phyloP scores from a whole-genome alignment of 92 coral and sea anemone species.

The Metridium senile region DNA sequence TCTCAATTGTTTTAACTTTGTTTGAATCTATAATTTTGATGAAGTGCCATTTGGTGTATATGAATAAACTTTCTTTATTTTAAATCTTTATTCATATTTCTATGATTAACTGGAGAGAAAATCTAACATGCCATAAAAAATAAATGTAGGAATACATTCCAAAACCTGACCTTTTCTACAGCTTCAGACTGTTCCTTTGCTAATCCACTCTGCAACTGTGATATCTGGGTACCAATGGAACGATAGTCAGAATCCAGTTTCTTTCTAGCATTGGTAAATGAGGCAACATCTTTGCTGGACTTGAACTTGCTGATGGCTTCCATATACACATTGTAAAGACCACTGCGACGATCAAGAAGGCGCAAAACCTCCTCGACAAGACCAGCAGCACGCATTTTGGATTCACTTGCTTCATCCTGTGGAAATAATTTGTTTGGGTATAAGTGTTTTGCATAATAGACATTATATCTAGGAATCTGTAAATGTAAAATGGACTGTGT shows the following conservation, averaged over 20 bases:
- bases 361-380: constrained; percentile 89
- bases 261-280: constrained; percentile 93
- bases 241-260: constrained; percentile 97
- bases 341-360: constrained; percentile 88
- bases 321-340: constrained; percentile 89
- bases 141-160: background rate
- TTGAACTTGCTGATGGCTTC: constrained; percentile 94
- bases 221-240: constrained; percentile 78
- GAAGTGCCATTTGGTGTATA: no score
- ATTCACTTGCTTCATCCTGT: constrained; percentile 94
- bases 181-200: constrained; percentile 93
- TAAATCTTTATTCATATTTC: no score
- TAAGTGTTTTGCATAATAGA: no score
- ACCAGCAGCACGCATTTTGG: constrained; percentile 98
- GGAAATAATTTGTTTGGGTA: no score
- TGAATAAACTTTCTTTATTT: no score
- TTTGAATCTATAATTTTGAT: no score
- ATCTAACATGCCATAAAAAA: no score
- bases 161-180: constrained; percentile 80
- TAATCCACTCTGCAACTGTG: constrained; percentile 80
- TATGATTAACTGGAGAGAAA: no score
- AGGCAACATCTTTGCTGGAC: constrained; percentile 80
- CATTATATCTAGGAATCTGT: no score
- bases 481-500: no score
- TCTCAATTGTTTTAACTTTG: no score